Evolutionary conservation across 2,113 vertebrate species (phyloP).

Genomic region (Halichoeres trimaculatus): DNA sequence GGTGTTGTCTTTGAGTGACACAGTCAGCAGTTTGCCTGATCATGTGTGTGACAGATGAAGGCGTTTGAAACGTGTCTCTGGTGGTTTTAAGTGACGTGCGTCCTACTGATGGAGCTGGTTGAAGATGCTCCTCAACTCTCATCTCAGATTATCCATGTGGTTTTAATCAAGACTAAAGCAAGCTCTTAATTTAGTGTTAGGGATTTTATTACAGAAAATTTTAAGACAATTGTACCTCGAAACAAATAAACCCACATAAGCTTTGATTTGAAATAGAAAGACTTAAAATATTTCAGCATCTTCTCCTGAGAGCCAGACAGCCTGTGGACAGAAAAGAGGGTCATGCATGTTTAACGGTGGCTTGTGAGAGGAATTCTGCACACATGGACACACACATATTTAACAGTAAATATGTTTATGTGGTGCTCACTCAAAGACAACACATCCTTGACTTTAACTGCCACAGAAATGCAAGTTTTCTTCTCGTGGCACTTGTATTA

Average conservation of each 20-base stretch:
- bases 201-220: not conserved
- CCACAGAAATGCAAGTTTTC: slow-evolving; percentile 62
- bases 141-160: slow-evolving; percentile 22
- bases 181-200: not conserved
- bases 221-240: not conserved
- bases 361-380: slow-evolving; percentile 71
- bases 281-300: slow-evolving; percentile 26
- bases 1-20: slow-evolving; percentile 68
- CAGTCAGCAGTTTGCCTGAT: slow-evolving; percentile 66
- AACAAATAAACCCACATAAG: not conserved
- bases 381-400: slow-evolving; percentile 16
- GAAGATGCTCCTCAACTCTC: slow-evolving; percentile 49
- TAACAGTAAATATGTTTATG: not conserved
- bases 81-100: slow-evolving; percentile 63
- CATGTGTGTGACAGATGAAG: slow-evolving; percentile 66
- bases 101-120: slow-evolving; percentile 61
- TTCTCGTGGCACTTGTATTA: slow-evolving; percentile 50
- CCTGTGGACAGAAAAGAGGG: slow-evolving; percentile 59
- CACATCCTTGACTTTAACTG: slow-evolving; percentile 50
- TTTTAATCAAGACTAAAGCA: too few relatives aligned
- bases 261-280: not conserved
- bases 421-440: slow-evolving; percentile 66
- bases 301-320: slow-evolving; percentile 59
- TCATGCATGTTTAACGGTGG: slow-evolving; percentile 72
- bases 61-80: slow-evolving; percentile 71